phyloP scores from a whole-genome alignment of 2,888 invertebrate species.

The Drosophila glabriapex region DNA sequence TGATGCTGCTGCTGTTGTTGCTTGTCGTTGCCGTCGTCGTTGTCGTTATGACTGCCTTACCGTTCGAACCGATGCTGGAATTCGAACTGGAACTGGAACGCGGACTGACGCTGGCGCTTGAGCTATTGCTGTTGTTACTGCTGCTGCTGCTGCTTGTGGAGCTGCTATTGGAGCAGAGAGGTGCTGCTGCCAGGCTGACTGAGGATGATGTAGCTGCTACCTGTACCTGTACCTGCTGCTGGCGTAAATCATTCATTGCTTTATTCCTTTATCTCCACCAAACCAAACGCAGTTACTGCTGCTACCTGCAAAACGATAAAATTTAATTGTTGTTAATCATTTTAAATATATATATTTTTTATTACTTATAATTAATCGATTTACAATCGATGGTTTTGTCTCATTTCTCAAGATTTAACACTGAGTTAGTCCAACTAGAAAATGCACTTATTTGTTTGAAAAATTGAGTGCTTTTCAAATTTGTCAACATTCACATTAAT shows the following conservation, averaged over 20 bases:
- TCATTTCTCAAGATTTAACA: neutral
- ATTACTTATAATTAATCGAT: neutral
- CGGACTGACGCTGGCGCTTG: slow-evolving; percentile 47
- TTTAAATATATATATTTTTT: neutral
- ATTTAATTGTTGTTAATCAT: neutral
- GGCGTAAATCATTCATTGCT: slow-evolving; percentile 80
- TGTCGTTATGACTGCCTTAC: slow-evolving; percentile 39
- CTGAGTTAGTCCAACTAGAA: neutral
- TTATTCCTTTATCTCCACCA: slow-evolving; percentile 64
- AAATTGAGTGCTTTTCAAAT: neutral
- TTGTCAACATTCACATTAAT: neutral
- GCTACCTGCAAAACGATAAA: slow-evolving; percentile 40
- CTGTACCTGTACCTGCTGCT: slow-evolving; percentile 72
- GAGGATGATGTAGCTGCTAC: slow-evolving; percentile 79
- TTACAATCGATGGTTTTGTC: neutral
- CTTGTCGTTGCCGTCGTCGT: slow-evolving; percentile 20
- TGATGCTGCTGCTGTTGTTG: slow-evolving; percentile 11
- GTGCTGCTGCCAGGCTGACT: slow-evolving; percentile 57
- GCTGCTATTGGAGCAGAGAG: slow-evolving; percentile 37
- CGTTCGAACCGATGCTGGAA: slow-evolving; percentile 39
- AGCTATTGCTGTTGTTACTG: slow-evolving; percentile 34
- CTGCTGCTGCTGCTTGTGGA: slow-evolving; percentile 38
- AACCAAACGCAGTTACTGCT: slow-evolving; percentile 31
- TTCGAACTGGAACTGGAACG: slow-evolving; percentile 46
- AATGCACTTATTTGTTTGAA: neutral